Base-by-base conservation (phyloP, 2,888 invertebrate species). In the Flexamia atlantica region DNA sequence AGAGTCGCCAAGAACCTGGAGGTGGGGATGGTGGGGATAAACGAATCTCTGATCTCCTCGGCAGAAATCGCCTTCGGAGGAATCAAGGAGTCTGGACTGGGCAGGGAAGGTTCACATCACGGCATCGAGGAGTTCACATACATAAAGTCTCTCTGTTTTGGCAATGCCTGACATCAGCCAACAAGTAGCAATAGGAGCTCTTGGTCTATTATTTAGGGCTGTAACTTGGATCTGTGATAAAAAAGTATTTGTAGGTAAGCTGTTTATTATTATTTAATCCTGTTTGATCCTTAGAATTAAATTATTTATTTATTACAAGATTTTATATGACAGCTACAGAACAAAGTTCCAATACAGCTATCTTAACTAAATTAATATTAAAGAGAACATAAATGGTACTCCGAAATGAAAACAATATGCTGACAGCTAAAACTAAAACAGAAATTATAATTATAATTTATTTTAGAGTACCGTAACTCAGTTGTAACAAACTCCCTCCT, bases 21-120 rank as follows among this genome's bases (percentile, higher is more conserved):
- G 90, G 96, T 96, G 85, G 99, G 99, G 17, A 97, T 97, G 97
- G 94, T 99, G 50, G 99, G 98, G 0, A 95, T 99, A 5, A 99
- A 99, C 91, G 99, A 99, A 91, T 98, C 98, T 7, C 90, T 98
- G 0, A 94, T 99, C 87, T 98, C 98, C 0, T 93, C 95, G 14
- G 93, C 96, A 0, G 99, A 99, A 91, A 96, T 97, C 76, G 96
- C 99, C 14, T 99, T 99, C 91, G 99, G 99, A 17, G 99, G 99
- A 0, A 92, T 99, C 25, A 99, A 99, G 90, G 97, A 99, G 90
- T 98, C 98, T 0, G 99, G 99, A 0, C 92, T 99, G 85, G 99
- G 99, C 0, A 92, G 98, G 64, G 99, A 99, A 90, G 99, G 99
- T 0, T 97, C 97, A 32, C 94, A 93, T 88, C 96, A 98, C 90